A percentile compares a stretch with the other conserved stretches of the same genome.
Conservation (phyloP, 2,797 vertebrate genomes). For the Sebastes goodei region DNA sequence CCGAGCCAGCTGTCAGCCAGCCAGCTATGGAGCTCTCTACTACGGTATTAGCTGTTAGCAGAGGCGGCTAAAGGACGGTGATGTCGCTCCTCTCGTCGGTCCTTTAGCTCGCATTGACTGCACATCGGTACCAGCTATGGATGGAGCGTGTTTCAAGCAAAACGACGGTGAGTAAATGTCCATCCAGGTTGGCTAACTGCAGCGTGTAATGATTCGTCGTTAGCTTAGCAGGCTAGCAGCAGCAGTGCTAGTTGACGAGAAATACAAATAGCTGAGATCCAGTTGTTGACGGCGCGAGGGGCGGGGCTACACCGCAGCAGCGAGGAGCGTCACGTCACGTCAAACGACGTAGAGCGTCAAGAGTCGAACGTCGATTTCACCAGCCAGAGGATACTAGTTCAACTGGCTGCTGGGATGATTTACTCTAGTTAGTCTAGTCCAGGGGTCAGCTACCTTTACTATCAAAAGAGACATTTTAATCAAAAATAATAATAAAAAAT, state of each 20-base stretch:
- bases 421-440: too few species aligned
- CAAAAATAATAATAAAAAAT: too few species aligned
- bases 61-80: slow-evolving; percentile 60
- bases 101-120: slow-evolving; percentile 16
- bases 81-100: slow-evolving; percentile 46
- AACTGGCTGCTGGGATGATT: too few species aligned
- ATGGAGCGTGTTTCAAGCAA: background rate
- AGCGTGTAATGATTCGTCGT: slow-evolving; percentile 18
- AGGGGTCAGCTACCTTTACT: too few species aligned
- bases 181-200: background rate
- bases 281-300: slow-evolving; percentile 74
- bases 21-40: slow-evolving; percentile 44
- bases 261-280: slow-evolving; percentile 71
- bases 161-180: background rate
- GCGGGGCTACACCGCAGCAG: slow-evolving; percentile 49
- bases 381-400: background rate
- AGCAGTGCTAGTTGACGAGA: slow-evolving; percentile 58
- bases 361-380: background rate
- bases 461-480: too few species aligned
- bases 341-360: slow-evolving; percentile 16
- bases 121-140: slow-evolving; percentile 40
- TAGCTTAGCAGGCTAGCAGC: slow-evolving; percentile 48
- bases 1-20: slow-evolving; percentile 66
- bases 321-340: background rate
- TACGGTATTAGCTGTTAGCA: slow-evolving; percentile 55